Percentiles rank a stretch among this genome's conserved stretches.
Conservation (phyloP, 1,140 invertebrate genomes). For the Adelges cooleyi region DNA sequence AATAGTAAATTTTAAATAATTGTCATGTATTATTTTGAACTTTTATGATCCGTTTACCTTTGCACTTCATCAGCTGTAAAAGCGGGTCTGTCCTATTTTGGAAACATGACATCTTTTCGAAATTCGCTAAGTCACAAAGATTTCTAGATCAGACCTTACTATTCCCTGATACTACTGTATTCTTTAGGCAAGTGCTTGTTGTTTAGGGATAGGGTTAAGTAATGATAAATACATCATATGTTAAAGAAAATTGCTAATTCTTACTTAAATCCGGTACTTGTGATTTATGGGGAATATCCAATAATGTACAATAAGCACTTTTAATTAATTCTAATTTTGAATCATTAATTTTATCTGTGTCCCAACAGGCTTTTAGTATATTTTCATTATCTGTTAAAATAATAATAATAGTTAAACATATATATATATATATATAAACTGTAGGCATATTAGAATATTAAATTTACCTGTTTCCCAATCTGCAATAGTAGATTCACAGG, state of each 20-base stretch:
- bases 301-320: constrained; percentile 22
- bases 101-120: neutral
- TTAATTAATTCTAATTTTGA: neutral
- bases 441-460: no score
- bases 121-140: neutral
- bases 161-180: neutral
- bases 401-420: no score
- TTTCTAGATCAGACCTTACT: neutral
- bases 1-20: no score
- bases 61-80: no score
- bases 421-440: no score
- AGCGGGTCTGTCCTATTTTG: no score
- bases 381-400: neutral
- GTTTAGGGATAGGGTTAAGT: neutral
- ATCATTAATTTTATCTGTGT: neutral
- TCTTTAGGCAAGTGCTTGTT: neutral
- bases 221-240: neutral
- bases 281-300: constrained; percentile 4
- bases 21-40: no score
- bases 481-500: constrained; percentile 31
- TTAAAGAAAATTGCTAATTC: neutral
- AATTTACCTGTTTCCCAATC: constrained; percentile 2
- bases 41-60: no score
- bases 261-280: constrained; percentile 10
- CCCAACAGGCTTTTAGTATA: constrained; percentile 1